phyloP scores from a whole-genome alignment of 2,888 invertebrate species.

The Eudemis profundana region DNA sequence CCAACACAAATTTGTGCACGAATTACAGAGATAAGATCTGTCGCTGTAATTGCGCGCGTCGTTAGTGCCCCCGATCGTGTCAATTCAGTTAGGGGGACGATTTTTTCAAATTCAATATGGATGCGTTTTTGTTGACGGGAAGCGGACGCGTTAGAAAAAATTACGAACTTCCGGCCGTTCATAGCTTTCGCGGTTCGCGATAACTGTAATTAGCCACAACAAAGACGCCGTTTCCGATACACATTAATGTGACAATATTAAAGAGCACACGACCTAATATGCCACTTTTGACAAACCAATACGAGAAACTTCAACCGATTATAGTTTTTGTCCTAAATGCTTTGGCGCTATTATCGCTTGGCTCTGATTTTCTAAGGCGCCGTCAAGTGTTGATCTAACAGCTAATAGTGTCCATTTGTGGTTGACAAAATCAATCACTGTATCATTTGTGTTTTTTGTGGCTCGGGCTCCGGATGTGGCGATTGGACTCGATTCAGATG shows the following conservation, averaged over 20 bases:
- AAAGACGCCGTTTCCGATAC: conserved; percentile 57
- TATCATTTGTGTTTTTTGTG: conserved; percentile 55
- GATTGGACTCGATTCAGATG: conserved; percentile 54
- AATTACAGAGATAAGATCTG: conserved; percentile 82
- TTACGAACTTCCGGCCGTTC: conserved; percentile 75
- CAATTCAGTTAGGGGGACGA: conserved; percentile 81
- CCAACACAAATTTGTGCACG: conserved; percentile 73
- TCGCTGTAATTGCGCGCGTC: conserved; percentile 80
- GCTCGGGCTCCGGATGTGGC: conserved; percentile 69
- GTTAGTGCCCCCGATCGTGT: conserved; percentile 80
- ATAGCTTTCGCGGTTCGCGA: conserved; percentile 72
- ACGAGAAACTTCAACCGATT: conserved; percentile 4
- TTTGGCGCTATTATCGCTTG: conserved; percentile 2
- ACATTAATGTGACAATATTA: conserved; percentile 62
- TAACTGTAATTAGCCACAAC: conserved; percentile 73
- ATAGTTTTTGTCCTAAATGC: neutral
- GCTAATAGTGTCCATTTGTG: conserved; percentile 63
- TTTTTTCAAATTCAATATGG: conserved; percentile 75
- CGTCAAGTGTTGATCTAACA: conserved; percentile 55
- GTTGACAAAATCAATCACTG: conserved; percentile 68
- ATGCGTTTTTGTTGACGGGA: conserved; percentile 70
- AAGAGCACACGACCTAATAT: conserved; percentile 55
- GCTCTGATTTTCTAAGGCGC: neutral
- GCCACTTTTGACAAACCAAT: conserved; percentile 52
- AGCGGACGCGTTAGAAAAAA: conserved; percentile 81